These are phyloP conservation scores for Clitarchus hookeri DNA, from an alignment of 2,888 invertebrate species.

Conservation along the genomic window DNA sequence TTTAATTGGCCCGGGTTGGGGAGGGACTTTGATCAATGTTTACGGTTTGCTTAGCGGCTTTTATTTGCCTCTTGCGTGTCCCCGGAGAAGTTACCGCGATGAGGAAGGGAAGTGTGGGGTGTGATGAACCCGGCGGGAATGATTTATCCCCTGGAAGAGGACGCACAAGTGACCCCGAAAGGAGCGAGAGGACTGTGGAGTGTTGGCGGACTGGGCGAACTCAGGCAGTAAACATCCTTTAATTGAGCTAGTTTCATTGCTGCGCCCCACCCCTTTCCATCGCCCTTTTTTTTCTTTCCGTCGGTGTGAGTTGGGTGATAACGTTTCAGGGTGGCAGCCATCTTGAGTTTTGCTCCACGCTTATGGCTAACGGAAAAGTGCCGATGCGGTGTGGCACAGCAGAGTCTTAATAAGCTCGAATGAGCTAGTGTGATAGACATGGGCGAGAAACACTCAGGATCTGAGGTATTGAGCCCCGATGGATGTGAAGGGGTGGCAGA, in stretches of 20 bases:
- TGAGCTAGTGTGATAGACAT: too few species aligned
- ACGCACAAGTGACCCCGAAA: not conserved
- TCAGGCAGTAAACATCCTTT: not conserved
- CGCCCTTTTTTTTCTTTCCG: not conserved
- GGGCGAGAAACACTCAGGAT: too few species aligned
- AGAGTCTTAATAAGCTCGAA: too few species aligned
- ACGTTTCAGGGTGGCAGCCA: too few species aligned
- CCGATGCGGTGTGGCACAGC: too few species aligned
- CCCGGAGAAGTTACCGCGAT: not conserved
- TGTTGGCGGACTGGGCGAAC: not conserved
- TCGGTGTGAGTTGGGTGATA: not conserved
- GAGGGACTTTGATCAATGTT: conserved; percentile 1
- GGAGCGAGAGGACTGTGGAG: not conserved
- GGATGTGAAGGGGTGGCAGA: too few species aligned
- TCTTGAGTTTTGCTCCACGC: too few species aligned
- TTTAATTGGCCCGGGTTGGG: not conserved
- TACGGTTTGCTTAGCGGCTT: not conserved
- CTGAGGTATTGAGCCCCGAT: too few species aligned
- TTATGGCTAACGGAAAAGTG: too few species aligned
- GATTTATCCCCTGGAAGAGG: not conserved
- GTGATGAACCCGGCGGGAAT: not conserved
- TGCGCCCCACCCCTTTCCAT: too few species aligned
- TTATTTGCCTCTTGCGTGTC: not conserved
- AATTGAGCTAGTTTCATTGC: not conserved
- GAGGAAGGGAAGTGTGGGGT: not conserved